phyloP scores from a whole-genome alignment of 2,888 invertebrate species.

The Acronicta psi region DNA sequence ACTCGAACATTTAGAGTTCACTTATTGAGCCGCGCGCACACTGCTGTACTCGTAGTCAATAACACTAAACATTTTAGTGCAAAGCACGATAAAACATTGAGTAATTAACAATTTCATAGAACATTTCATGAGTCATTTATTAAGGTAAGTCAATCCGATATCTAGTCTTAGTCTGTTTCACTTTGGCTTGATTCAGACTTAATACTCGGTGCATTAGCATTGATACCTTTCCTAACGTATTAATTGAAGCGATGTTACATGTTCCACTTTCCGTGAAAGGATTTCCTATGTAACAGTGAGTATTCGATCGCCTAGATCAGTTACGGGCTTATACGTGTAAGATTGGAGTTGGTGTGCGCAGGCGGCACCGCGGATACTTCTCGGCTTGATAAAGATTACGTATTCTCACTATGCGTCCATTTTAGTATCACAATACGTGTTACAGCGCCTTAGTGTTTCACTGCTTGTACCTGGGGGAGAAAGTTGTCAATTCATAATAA shows the following conservation, averaged over 20 bases:
- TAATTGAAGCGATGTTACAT: slow-evolving; percentile 32
- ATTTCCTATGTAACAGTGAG: slow-evolving; percentile 43
- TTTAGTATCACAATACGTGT: slow-evolving; percentile 78
- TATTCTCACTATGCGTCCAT: slow-evolving; percentile 78
- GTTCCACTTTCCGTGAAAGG: slow-evolving; percentile 52
- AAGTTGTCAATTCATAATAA: background rate
- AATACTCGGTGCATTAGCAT: slow-evolving; percentile 42
- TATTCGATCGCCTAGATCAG: slow-evolving; percentile 46
- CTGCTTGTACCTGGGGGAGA: slow-evolving; percentile 43
- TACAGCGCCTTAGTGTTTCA: slow-evolving; percentile 62
- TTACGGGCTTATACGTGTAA: slow-evolving; percentile 38
- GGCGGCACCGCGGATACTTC: slow-evolving; percentile 43
- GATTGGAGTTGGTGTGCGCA: slow-evolving; percentile 47
- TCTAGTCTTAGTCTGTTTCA: slow-evolving; percentile 56
- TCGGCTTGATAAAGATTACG: slow-evolving; percentile 60
- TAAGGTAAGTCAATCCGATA: slow-evolving; percentile 52
- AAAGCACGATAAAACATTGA: slow-evolving; percentile 36
- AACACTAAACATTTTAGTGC: slow-evolving; percentile 35
- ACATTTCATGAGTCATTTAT: slow-evolving; percentile 33
- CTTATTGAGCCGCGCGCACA: slow-evolving; percentile 55
- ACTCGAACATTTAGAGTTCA: slow-evolving; percentile 46
- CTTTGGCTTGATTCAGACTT: slow-evolving; percentile 60
- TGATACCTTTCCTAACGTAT: slow-evolving; percentile 40
- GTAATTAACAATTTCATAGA: slow-evolving; percentile 39
- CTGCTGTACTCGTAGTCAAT: slow-evolving; percentile 29